These are phyloP conservation scores for Merops nubicus DNA, from an alignment of 2,113 vertebrate genomes.

Conservation along the genomic window DNA sequence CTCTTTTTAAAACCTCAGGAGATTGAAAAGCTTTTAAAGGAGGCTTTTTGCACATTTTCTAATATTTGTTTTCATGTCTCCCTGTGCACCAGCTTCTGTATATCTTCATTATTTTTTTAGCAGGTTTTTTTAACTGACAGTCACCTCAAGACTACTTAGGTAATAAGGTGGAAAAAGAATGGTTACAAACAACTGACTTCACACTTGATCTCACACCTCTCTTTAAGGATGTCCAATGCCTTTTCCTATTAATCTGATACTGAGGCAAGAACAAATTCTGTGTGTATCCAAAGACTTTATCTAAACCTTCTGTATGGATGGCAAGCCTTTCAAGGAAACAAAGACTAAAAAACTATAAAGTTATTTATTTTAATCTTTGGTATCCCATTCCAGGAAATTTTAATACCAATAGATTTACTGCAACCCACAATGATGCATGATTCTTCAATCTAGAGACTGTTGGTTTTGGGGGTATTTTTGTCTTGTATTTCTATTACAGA, in stretches of 20 bases:
- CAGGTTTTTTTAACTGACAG: neutral
- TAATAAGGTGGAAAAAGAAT: constrained; percentile 27
- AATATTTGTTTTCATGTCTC: constrained; percentile 49
- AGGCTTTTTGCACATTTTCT: constrained; percentile 39
- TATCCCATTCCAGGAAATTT: neutral
- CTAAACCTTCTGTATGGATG: neutral
- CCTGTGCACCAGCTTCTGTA: neutral
- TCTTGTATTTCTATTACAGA: neutral
- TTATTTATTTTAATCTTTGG: neutral
- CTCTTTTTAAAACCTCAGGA: constrained; percentile 41
- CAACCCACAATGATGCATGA: neutral
- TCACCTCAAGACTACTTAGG: neutral
- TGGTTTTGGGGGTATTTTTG: no score
- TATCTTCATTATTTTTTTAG: constrained; percentile 29
- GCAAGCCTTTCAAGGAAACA: neutral
- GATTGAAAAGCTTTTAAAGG: constrained; percentile 58
- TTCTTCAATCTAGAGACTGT: neutral
- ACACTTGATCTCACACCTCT: neutral
- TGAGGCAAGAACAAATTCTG: neutral
- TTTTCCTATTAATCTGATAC: neutral
- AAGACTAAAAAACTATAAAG: neutral
- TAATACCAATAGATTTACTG: neutral
- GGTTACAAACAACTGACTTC: neutral
- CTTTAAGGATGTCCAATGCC: neutral
- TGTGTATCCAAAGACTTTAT: neutral